Evolutionary conservation across 2,888 invertebrate genomes (phyloP).

Genomic region (Biston stratarius): DNA sequence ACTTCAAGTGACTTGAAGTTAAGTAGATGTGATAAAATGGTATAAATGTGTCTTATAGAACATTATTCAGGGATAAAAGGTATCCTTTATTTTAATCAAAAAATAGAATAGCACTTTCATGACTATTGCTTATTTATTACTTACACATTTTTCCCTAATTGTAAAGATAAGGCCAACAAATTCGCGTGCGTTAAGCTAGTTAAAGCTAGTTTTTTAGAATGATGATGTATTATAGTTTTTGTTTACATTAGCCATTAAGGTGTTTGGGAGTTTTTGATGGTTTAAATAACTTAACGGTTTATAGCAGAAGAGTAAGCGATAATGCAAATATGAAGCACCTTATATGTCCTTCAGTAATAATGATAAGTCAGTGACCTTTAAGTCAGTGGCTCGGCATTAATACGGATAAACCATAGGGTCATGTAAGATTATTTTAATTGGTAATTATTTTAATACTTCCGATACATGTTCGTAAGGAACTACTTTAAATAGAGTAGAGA

Average conservation of each 20-base stretch:
- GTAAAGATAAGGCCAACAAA: too few species aligned
- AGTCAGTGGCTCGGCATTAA: background rate
- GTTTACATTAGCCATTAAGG: background rate
- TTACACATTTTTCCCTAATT: too few species aligned
- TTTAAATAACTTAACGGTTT: background rate
- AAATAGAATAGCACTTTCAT: too few species aligned
- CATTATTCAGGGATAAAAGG: too few species aligned
- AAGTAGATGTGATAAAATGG: too few species aligned
- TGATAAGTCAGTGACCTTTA: conserved; percentile 15
- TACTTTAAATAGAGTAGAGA: conserved; percentile 57
- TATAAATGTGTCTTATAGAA: too few species aligned
- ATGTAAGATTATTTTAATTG: background rate
- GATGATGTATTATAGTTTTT: too few species aligned
- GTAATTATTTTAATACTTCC: conserved; percentile 46
- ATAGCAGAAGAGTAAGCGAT: background rate
- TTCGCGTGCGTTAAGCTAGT: too few species aligned
- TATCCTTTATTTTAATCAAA: too few species aligned
- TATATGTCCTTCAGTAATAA: conserved; percentile 8
- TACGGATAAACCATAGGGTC: background rate
- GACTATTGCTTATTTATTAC: too few species aligned
- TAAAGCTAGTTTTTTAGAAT: too few species aligned
- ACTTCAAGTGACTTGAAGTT: too few species aligned
- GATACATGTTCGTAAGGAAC: conserved; percentile 48
- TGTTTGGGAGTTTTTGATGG: background rate
- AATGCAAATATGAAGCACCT: background rate